phyloP scores from a whole-genome alignment of 2,113 vertebrate genomes.

The Plecturocebus donacophilus region DNA sequence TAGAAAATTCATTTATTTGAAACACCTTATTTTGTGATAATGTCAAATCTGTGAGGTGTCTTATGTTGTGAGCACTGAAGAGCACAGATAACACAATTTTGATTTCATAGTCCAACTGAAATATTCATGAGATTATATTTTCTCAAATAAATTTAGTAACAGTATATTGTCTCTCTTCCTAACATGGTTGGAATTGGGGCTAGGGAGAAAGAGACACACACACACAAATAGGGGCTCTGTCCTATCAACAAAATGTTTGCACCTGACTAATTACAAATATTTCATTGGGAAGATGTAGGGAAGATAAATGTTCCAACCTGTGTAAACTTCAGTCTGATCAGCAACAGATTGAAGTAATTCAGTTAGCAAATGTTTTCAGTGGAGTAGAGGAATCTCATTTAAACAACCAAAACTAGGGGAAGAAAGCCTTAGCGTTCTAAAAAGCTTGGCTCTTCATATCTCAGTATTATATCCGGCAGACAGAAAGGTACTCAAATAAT shows the following conservation, averaged over 20 bases:
- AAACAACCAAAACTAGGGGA: slow-evolving; percentile 6
- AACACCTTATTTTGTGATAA: not conserved
- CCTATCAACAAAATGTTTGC: not conserved
- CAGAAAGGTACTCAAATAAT: not conserved
- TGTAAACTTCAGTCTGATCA: slow-evolving; percentile 30
- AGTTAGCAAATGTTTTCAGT: slow-evolving; percentile 49
- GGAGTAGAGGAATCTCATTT: not conserved
- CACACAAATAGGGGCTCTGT: not conserved
- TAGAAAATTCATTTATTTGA: slow-evolving; percentile 37
- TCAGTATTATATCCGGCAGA: not conserved
- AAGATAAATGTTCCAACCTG: not conserved
- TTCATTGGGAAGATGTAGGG: not conserved
- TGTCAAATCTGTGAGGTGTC: not conserved
- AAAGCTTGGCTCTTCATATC: not conserved
- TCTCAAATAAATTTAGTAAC: slow-evolving; percentile 1
- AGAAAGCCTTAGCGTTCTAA: not conserved
- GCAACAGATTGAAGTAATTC: slow-evolving; percentile 47
- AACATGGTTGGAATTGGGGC: not conserved
- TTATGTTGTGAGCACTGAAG: not conserved
- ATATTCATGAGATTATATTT: slow-evolving; percentile 9
- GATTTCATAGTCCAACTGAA: not conserved
- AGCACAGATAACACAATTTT: not conserved
- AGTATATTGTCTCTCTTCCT: not conserved
- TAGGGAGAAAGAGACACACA: not conserved
- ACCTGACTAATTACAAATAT: not conserved